Conservation (phyloP, 2,888 invertebrate genomes). For the Cerastis leucographa region DNA sequence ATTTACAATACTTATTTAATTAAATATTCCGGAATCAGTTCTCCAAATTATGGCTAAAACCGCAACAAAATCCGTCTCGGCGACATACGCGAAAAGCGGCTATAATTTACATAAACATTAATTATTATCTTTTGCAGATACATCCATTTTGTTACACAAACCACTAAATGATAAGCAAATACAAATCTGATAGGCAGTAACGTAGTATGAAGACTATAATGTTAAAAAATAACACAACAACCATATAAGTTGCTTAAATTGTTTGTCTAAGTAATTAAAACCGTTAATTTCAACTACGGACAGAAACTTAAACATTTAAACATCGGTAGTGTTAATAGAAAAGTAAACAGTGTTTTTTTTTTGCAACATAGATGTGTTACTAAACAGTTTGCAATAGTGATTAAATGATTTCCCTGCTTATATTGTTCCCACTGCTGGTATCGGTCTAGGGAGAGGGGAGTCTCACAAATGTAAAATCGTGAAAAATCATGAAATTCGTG, state of each 20-base stretch:
- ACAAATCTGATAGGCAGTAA: neutral
- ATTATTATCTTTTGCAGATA: neutral
- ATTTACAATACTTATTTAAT: too few relatives aligned
- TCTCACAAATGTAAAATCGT: too few relatives aligned
- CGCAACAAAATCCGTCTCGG: too few relatives aligned
- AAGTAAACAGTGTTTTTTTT: neutral
- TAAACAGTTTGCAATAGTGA: neutral
- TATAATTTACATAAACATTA: too few relatives aligned
- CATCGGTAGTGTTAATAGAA: neutral
- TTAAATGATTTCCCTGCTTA: neutral
- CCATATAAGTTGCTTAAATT: neutral
- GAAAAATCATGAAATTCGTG: too few relatives aligned
- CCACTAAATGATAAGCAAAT: neutral
- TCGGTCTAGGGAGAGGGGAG: too few relatives aligned
- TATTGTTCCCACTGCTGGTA: neutral
- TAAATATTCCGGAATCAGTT: too few relatives aligned
- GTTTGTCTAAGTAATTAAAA: neutral
- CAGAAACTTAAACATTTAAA: neutral
- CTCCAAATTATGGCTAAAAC: too few relatives aligned
- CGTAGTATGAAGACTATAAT: neutral
- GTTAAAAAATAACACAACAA: neutral
- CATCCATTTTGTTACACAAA: neutral
- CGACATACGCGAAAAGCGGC: too few relatives aligned
- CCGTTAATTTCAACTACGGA: neutral
- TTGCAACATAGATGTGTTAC: neutral